Conservation (phyloP, 1,140 invertebrate species). For the Philopotamus ludificatus region DNA sequence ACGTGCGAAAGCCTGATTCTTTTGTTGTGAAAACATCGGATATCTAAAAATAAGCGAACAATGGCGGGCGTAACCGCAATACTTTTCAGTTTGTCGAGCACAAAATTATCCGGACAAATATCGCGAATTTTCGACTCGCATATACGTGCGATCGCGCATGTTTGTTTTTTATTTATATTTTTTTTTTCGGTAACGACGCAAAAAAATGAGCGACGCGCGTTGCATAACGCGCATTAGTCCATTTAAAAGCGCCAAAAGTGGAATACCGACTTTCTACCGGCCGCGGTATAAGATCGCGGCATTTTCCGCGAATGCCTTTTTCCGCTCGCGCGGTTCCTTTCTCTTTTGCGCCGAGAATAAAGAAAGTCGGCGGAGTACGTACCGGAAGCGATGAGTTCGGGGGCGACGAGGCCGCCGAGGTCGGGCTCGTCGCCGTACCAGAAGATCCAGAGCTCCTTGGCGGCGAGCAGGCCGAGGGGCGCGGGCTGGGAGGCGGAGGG, state of each 20-base stretch:
- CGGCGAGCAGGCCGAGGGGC: slow-evolving; percentile 72
- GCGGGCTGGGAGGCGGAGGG: slow-evolving; percentile 58
- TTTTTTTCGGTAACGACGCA: slow-evolving; percentile 34
- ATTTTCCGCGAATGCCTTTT: slow-evolving; percentile 12
- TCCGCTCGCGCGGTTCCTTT: slow-evolving; percentile 19
- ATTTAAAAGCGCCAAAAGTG: no score
- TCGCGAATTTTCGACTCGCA: slow-evolving; percentile 20
- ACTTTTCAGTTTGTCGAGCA: not conserved
- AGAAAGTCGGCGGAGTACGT: slow-evolving; percentile 49
- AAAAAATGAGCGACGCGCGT: slow-evolving; percentile 26
- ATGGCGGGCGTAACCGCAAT: not conserved
- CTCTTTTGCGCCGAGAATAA: slow-evolving; percentile 18
- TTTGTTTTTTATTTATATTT: slow-evolving; percentile 6
- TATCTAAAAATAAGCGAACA: not conserved
- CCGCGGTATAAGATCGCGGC: not conserved
- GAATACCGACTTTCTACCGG: slow-evolving; percentile 11
- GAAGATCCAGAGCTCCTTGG: slow-evolving; percentile 98
- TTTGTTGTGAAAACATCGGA: not conserved
- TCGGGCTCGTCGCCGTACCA: slow-evolving; percentile 98
- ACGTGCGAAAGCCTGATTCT: not conserved
- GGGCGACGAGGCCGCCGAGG: slow-evolving; percentile 76
- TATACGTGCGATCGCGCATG: slow-evolving; percentile 17
- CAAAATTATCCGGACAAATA: not conserved
- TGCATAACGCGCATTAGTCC: no score
- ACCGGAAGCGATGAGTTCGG: slow-evolving; percentile 76